phyloP scores from a whole-genome alignment of 2,113 vertebrate species.

The Aptenodytes patagonicus region DNA sequence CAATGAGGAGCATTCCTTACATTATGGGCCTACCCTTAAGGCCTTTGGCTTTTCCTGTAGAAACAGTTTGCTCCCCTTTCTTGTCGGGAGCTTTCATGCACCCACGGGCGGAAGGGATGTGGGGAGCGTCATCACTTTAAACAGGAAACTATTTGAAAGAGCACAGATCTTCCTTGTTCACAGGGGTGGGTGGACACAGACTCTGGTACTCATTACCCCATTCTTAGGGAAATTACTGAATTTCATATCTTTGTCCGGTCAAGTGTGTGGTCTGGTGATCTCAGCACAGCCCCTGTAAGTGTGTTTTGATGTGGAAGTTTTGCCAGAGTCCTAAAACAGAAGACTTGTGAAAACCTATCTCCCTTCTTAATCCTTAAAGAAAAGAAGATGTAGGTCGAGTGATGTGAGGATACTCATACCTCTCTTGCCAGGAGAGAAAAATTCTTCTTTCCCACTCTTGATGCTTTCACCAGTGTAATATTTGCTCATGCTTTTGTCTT shows the following conservation, averaged over 20 bases:
- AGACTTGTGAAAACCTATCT: neutral
- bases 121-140: slow-evolving; percentile 1
- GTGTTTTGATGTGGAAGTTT: neutral
- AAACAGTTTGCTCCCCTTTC: neutral
- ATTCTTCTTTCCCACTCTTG: neutral
- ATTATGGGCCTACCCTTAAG: neutral
- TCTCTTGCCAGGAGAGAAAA: neutral
- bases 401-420: neutral
- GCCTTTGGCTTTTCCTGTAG: neutral
- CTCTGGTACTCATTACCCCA: neutral
- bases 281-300: neutral
- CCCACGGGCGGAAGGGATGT: neutral
- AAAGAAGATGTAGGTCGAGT: neutral
- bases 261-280: slow-evolving; percentile 28
- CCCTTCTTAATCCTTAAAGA: neutral
- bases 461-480: neutral
- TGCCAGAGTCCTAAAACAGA: neutral
- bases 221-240: slow-evolving; percentile 29
- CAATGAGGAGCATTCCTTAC: neutral
- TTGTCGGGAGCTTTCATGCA: neutral
- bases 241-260: neutral
- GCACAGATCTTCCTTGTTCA: slow-evolving; percentile 27
- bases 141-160: neutral
- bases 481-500: neutral
- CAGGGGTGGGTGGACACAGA: neutral